These are phyloP conservation scores for Gerris buenoi DNA, from an alignment of 1,140 invertebrate genomes.

Conservation along the genomic window DNA sequence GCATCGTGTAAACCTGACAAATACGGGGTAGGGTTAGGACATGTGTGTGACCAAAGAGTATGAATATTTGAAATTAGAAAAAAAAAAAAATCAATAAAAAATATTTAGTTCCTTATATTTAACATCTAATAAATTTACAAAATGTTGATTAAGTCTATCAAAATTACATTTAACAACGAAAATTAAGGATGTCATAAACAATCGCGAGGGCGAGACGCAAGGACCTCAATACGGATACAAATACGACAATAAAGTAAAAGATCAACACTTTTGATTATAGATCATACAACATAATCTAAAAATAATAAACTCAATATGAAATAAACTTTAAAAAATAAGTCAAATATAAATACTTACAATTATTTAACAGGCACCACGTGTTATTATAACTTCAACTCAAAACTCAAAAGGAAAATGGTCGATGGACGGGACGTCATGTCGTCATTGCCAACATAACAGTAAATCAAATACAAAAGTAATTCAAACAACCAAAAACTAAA, in stretches of 20 bases:
- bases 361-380: background rate
- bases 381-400: background rate
- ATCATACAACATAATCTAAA: background rate
- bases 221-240: too few relatives aligned
- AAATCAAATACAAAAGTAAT: too few relatives aligned
- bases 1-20: too few relatives aligned
- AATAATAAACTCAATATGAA: background rate
- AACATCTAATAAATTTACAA: too few relatives aligned
- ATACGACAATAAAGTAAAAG: background rate
- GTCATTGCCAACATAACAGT: background rate
- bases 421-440: background rate
- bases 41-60: too few relatives aligned
- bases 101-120: too few relatives aligned
- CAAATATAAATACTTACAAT: background rate
- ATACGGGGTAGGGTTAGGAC: too few relatives aligned
- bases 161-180: background rate
- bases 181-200: background rate
- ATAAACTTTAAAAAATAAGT: background rate
- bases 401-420: background rate
- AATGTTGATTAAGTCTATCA: too few relatives aligned
- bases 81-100: too few relatives aligned
- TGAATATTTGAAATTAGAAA: too few relatives aligned
- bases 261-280: background rate
- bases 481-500: too few relatives aligned
- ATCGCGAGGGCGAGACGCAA: too few relatives aligned